Conservation (phyloP, 2,113 vertebrate species). For the Microtus montanus region DNA sequence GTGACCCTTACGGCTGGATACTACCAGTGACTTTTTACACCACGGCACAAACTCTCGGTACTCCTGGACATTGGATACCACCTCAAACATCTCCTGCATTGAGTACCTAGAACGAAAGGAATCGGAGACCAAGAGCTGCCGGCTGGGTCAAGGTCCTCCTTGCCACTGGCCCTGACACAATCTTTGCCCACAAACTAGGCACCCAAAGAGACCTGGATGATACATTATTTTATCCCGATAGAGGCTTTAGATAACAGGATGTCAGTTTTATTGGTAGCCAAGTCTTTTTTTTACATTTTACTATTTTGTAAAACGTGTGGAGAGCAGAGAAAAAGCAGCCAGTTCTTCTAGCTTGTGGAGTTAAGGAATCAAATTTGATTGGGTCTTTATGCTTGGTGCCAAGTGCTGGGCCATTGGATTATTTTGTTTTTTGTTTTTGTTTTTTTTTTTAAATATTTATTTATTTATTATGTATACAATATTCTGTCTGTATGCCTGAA, state of each 20-base stretch:
- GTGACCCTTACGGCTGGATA: conserved; percentile 91
- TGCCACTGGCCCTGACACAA: background rate
- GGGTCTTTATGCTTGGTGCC: background rate
- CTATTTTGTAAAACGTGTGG: background rate
- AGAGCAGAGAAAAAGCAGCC: background rate
- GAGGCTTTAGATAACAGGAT: background rate
- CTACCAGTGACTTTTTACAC: conserved; percentile 95
- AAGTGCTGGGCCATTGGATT: background rate
- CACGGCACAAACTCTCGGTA: conserved; percentile 96
- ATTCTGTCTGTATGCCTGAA: no score
- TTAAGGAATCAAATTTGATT: background rate
- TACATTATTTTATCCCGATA: conserved; percentile 24
- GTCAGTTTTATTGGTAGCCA: conserved; percentile 9
- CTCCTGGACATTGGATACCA: conserved; percentile 96
- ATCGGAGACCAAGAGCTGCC: conserved; percentile 53
- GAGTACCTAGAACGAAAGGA: conserved; percentile 88
- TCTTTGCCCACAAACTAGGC: background rate
- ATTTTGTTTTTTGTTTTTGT: no score
- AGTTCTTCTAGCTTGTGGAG: background rate
- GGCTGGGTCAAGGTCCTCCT: background rate
- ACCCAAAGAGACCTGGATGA: background rate
- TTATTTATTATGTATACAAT: no score
- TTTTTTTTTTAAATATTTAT: no score
- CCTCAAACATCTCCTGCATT: conserved; percentile 97
- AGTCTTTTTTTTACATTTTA: background rate